Percentiles rank a stretch among this genome's conserved stretches.
Evolutionary conservation across 2,888 invertebrate genomes (phyloP).

Genomic region (Agapostemon virescens): DNA sequence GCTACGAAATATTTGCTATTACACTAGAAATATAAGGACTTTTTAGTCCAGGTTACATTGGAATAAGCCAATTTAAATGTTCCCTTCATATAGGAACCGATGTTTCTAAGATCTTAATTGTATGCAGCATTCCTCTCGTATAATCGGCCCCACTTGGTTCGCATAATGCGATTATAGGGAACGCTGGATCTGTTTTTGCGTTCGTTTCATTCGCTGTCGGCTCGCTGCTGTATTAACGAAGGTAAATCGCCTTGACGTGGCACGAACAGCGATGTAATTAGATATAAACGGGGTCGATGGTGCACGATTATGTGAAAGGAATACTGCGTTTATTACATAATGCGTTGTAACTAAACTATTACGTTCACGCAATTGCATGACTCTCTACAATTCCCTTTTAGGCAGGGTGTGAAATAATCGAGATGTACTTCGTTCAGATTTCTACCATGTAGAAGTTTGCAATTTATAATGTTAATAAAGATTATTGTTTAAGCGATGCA

Average conservation of each 20-base stretch:
- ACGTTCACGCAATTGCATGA: slow-evolving; percentile 72
- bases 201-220: background rate
- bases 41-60: slow-evolving; percentile 19
- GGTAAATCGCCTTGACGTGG: background rate
- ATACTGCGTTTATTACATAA: slow-evolving; percentile 45
- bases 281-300: background rate
- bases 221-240: background rate
- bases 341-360: slow-evolving; percentile 51
- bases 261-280: background rate
- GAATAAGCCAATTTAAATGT: background rate
- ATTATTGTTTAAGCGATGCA: slow-evolving; percentile 35
- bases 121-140: background rate
- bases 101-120: slow-evolving; percentile 5
- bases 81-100: background rate
- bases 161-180: background rate
- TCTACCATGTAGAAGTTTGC: slow-evolving; percentile 77
- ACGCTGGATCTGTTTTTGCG: background rate
- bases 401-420: slow-evolving; percentile 72
- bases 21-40: slow-evolving; percentile 26
- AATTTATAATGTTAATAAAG: slow-evolving; percentile 69
- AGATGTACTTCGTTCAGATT: slow-evolving; percentile 68
- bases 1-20: slow-evolving; percentile 39
- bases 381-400: slow-evolving; percentile 77
- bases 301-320: slow-evolving; percentile 10
- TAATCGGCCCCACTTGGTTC: background rate